Evolutionary conservation across 2,888 invertebrate species (phyloP), one percentile per base, ranked within the genome.

Genomic region (Sesia apiformis): DNA sequence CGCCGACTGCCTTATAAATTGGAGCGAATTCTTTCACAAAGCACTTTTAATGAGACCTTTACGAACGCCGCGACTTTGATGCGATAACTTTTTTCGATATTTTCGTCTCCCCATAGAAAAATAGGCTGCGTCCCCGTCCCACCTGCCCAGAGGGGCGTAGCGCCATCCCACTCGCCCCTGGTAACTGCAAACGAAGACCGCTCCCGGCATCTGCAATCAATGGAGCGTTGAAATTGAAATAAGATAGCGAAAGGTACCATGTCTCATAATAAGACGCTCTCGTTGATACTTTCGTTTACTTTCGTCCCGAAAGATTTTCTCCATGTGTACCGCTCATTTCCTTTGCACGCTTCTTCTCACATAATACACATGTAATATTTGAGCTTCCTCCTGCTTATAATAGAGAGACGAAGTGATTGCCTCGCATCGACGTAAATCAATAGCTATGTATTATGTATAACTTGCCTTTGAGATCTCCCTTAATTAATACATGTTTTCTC

Each of bases 171-270:
- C 57, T 81, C 69, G 4, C 70, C 62, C 78, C 60, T 64, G 66
- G 66, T 72, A 67, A 78, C 77, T 81, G 84, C 79, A 80, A 79
- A 83, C 77, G 78, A 74, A 77, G 73, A 74, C 68, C 74, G 76
- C 78, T 76, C 73, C 72, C 76, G 81, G 84, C 82, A 83, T 86
- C 86, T 87, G 86, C 84, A 88, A 83, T 85, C 87, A 88, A 88
- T 89, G 87, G 83, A 83, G 83, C 87, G 88, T 81, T 82, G 75
- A 85, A 88, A 87, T 88, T 88, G 86, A 84, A 87, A 86, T 86
- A 84, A 85, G 86, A 87, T 85, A 81, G 78, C 83, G 73, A 70
- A 71, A 82, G 81, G 78, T 80, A 78, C 72, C 78, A 69, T 76
- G 73, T 72, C 70, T 80, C 78, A 76, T 81, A 84, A 82, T 79